Conservation (phyloP, 30 jellyfish, hydroid and myxozoan species). For the Hydractinia symbiolongicarpus region DNA sequence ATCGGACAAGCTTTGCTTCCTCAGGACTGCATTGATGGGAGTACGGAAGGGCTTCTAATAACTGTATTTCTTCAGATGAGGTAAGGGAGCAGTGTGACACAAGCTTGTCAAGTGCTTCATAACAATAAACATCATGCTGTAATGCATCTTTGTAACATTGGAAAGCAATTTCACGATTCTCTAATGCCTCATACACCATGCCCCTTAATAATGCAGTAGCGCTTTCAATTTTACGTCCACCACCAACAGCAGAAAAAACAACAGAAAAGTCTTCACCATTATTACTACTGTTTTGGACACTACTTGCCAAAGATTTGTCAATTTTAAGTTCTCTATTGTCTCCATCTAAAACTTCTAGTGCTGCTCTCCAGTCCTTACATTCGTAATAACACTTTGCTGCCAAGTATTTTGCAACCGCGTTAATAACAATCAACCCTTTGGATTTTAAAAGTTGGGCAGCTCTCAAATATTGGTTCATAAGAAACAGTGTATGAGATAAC, state of each 20-base stretch:
- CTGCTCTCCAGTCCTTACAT: constrained; percentile 72
- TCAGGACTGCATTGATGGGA: constrained; percentile 50
- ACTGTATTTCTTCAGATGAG: constrained; percentile 63
- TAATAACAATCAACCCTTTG: constrained; percentile 42
- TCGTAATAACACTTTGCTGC: constrained; percentile 72
- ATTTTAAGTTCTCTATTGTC: constrained; percentile 16
- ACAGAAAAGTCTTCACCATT: constrained; percentile 6
- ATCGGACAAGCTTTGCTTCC: constrained; percentile 51
- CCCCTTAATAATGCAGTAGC: constrained; percentile 63
- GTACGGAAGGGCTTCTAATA: constrained; percentile 67
- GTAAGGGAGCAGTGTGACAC: constrained; percentile 63
- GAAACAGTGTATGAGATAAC: constrained; percentile 73
- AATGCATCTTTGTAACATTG: constrained; percentile 82
- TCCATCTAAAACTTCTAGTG: constrained; percentile 53
- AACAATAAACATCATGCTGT: constrained; percentile 74
- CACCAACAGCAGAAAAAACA: constrained; percentile 6
- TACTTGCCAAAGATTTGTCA: neutral
- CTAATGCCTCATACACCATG: constrained; percentile 73
- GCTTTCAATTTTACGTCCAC: constrained; percentile 60
- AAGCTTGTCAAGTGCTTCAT: constrained; percentile 78
- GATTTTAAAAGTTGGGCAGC: constrained; percentile 70
- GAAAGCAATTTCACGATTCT: constrained; percentile 54
- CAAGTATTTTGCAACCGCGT: constrained; percentile 54
- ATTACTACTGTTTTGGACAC: neutral
- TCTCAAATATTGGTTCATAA: constrained; percentile 61